Evolutionary conservation across 2,888 invertebrate genomes (phyloP), one percentile per base, ranked within the genome.

Genomic region (Archips crataeganus): DNA sequence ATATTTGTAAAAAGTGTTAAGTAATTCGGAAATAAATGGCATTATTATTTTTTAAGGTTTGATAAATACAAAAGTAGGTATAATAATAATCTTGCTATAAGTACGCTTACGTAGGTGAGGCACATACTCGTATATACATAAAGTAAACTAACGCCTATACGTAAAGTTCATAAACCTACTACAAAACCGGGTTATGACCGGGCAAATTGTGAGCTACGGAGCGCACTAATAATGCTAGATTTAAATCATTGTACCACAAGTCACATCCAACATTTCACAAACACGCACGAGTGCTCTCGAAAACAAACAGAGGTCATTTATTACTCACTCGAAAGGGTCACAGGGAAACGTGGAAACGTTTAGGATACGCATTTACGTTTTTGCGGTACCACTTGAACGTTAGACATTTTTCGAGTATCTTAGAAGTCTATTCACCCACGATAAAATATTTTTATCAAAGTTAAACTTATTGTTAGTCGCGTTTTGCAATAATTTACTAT

Each of bases 301-400:
- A 75, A 75, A 76, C 78, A 77, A 78, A 79, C 77, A 78, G 75
- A 77, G 77, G 76, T 77, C 79, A 77, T 79, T 79, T 79, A 78
- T 77, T 74, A 77, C 75, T 63, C 62, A 54, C 78, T 78, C 64
- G 57, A 75, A 75, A 77, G 77, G 80, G 80, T 77, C 77, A 70
- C 73, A 70, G 71, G 64, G 45, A 71, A 74, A 71, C 74, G 75
- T 74, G 76, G 45, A 59, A 72, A 75, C 75, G 72, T 80, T 77
- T 74, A 70, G 73, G 75, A 67, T 63, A 75, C 75, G 67, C 75
- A 76, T 76, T 75, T 69, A 71, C 66, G 68, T 69, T 70, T 45
- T 70, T 49, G 69, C 63, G 63, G 71, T 23, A 34, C 62, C 66
- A 73, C 75, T 73, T 72, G 78, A 67, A 79, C 78, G 78, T 77